Base-by-base conservation (phyloP, 35 echinoderm and acorn worm species). In the Nesometra sesokonis region DNA sequence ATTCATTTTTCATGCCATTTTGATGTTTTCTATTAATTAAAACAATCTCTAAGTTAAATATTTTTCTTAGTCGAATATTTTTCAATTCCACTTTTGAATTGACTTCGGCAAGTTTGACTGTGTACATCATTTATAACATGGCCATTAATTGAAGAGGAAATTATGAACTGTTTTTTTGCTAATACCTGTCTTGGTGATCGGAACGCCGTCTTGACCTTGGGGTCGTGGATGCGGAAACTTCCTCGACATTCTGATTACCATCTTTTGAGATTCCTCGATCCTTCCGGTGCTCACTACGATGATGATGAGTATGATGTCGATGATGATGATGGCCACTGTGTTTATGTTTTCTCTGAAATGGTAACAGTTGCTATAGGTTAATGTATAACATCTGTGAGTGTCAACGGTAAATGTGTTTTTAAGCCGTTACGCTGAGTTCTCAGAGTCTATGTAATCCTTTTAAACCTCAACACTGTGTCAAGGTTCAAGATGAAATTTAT, bases 181-280 rank as follows among this genome's bases (percentile, higher is more conserved):
- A n/a, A n/a, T 82, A 93, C 92, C 92, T 93, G 31, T 93, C 92
- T 29, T 90, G 36, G 27, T 93, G 86, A 33, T 93, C 92, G 0
- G 86, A 90, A 8, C 85, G 85, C 40, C 87, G 77, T 46, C 87
- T 35, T 81, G 79, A 35, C 32, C 84, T 80, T 82, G 87, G 88
- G 30, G 80, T 80, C 21, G 33, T 83, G 13, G 46, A 84, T 23
- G 30, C 46, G 0, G 35, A 31, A 21, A 38, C 88, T 27, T 82
- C 79, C 23, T 82, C 85, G 27, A 80, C 83, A 0, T 78, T 81
- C 32, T 81, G 76, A 15, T 77, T 67, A 46, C 77, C 88, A 5
- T 90, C 92, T 76, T 67, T 76, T 35, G 85, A 80, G 35, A 82
- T 78, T 34, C 82, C 80, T 30, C 87, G 85, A 46, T 89, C 88